phyloP scores from a whole-genome alignment of 2,888 invertebrate genomes.

The Nematopogon swammerdamellus region DNA sequence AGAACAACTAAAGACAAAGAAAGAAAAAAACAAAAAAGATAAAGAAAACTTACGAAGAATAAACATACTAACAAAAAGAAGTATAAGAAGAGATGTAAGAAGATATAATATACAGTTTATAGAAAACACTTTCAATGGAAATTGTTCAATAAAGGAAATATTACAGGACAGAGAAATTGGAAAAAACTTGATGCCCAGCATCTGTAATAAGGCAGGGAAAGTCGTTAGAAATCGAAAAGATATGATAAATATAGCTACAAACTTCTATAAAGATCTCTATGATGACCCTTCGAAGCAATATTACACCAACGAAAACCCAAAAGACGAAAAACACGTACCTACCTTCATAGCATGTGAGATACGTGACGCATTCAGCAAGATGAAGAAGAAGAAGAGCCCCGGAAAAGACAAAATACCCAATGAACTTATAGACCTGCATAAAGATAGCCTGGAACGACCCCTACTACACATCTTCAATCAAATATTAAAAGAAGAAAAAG shows the following conservation, averaged over 20 bases:
- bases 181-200: neutral
- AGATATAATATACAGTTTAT: neutral
- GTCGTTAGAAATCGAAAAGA: neutral
- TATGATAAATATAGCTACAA: neutral
- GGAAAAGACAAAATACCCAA: neutral
- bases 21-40: neutral
- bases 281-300: neutral
- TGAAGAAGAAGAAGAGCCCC: neutral
- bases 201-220: neutral
- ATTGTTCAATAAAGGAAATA: neutral
- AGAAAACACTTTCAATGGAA: neutral
- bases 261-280: neutral
- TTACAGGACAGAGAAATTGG: neutral
- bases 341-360: neutral
- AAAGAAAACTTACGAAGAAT: neutral
- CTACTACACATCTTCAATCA: neutral
- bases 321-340: neutral
- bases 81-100: neutral
- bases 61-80: neutral
- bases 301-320: neutral
- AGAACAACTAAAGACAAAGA: neutral
- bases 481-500: neutral
- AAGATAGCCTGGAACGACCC: neutral
- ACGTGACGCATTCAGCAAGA: neutral
- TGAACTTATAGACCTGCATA: neutral